These are phyloP conservation scores for Phaonia tiefii DNA, from an alignment of 2,888 invertebrate genomes.

Conservation along the genomic window DNA sequence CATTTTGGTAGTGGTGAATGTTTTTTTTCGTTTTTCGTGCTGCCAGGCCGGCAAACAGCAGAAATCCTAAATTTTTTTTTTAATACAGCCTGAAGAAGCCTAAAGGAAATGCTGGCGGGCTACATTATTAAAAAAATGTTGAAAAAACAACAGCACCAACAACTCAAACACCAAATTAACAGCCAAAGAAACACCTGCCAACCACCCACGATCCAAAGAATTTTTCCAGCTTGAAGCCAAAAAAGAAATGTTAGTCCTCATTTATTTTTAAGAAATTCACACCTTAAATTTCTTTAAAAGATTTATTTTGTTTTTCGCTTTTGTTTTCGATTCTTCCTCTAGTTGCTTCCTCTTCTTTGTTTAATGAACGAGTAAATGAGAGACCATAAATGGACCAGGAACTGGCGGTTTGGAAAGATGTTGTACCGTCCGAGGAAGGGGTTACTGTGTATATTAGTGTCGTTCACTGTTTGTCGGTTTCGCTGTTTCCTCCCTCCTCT, in stretches of 20 bases:
- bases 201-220: neutral
- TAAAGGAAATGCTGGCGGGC: conserved; percentile 15
- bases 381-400: neutral
- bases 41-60: conserved; percentile 25
- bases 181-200: conserved; percentile 16
- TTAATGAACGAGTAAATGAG: neutral
- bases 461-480: no score
- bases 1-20: neutral
- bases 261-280: conserved; percentile 42
- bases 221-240: neutral
- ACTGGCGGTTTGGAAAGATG: no score
- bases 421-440: neutral
- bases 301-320: neutral
- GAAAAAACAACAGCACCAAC: conserved; percentile 32
- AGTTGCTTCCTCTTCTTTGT: neutral
- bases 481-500: neutral
- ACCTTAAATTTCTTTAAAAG: conserved; percentile 35
- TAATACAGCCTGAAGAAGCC: conserved; percentile 30
- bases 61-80: conserved; percentile 29
- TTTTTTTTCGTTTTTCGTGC: neutral
- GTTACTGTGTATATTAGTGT: neutral
- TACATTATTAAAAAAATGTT: conserved; percentile 51
- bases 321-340: neutral
- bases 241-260: neutral
- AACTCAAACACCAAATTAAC: conserved; percentile 30